Evolutionary conservation across 2,797 vertebrate genomes (phyloP), one percentile per base, ranked within the genome.

Genomic region (Lerista edwardsae): DNA sequence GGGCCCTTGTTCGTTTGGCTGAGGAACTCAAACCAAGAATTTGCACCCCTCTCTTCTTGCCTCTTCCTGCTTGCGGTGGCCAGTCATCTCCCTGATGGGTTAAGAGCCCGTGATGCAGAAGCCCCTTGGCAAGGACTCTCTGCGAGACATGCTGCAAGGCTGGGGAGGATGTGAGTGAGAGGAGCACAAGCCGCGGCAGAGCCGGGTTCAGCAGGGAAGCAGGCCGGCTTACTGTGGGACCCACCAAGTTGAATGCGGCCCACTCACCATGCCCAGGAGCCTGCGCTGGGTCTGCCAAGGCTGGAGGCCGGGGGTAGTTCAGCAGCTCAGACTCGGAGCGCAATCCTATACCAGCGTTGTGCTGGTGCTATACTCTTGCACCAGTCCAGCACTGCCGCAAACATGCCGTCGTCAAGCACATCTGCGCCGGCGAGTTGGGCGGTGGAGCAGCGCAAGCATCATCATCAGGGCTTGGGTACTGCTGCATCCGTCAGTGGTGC

Each of bases 1-100:
- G 11, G 25, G 59, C 23, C 67, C 0, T 4, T 55, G 51, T 55
- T 55, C 0, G 34, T 83, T 90, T 62, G 91, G 80, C 80, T 83
- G 90, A 84, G 84, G 85, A 76, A 34, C 75, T 62, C 69, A 76
- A 65, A 71, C 76, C 85, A 61, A 82, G 80, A 80, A 73, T 47
- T 51, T 36, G 62, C 21, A 55, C 89, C 90, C 88, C 76, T 93
- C 9, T 36, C 71, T 88, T 80, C 51, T 44, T 85, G 1, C 10
- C 0, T 81, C 10, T 3, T 64, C 71, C 59, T 64, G 21, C 11
- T 21, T 27, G 57, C 3, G 59, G 21, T 3, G n/a, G 29, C 64
- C 15, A 9, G 34, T 15, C 29, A 23, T 15, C 69, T 29, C n/a
- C 29, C 59, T 34, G 47, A 15, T 19, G 29, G 21, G n/a, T n/a